Percentiles rank a stretch among this genome's conserved stretches.
Evolutionary conservation across 2,888 invertebrate species (phyloP).

Genomic region (Baronia brevicornis): DNA sequence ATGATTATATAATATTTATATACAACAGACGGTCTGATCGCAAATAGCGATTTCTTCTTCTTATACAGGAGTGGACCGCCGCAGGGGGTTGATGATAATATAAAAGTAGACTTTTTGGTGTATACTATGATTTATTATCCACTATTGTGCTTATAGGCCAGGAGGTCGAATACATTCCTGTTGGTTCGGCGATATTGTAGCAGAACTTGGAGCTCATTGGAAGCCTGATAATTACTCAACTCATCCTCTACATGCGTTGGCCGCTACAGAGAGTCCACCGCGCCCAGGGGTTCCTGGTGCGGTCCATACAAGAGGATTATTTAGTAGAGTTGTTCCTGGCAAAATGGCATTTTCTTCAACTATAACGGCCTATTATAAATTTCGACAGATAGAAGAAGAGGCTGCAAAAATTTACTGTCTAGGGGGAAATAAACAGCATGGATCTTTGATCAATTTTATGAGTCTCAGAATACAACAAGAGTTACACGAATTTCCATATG

Average conservation of each 20-base stretch:
- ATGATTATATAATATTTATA: too few species aligned
- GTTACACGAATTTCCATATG: slow-evolving; percentile 78
- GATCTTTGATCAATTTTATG: slow-evolving; percentile 79
- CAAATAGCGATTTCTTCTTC: too few species aligned
- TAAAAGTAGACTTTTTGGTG: too few species aligned
- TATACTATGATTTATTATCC: not conserved
- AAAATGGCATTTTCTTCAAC: slow-evolving; percentile 77
- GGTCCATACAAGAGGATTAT: slow-evolving; percentile 73
- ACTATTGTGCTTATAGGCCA: slow-evolving; percentile 66
- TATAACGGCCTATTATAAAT: slow-evolving; percentile 77
- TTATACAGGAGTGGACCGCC: too few species aligned
- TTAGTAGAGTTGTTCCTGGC: slow-evolving; percentile 78
- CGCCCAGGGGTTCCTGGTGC: slow-evolving; percentile 68
- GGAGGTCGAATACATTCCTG: slow-evolving; percentile 86
- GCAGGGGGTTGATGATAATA: too few species aligned
- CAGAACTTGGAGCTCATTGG: slow-evolving; percentile 84
- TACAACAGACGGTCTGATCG: too few species aligned
- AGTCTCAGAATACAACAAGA: slow-evolving; percentile 81
- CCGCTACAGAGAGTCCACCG: slow-evolving; percentile 77
- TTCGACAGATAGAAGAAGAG: slow-evolving; percentile 80
- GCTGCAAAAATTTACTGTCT: slow-evolving; percentile 77
- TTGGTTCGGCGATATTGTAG: slow-evolving; percentile 84
- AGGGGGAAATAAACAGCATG: slow-evolving; percentile 76
- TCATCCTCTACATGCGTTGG: slow-evolving; percentile 78
- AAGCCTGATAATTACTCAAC: slow-evolving; percentile 67